These are phyloP conservation scores for Cyclopterus lumpus DNA, from an alignment of 2,797 vertebrate species.

Conservation along the genomic window DNA sequence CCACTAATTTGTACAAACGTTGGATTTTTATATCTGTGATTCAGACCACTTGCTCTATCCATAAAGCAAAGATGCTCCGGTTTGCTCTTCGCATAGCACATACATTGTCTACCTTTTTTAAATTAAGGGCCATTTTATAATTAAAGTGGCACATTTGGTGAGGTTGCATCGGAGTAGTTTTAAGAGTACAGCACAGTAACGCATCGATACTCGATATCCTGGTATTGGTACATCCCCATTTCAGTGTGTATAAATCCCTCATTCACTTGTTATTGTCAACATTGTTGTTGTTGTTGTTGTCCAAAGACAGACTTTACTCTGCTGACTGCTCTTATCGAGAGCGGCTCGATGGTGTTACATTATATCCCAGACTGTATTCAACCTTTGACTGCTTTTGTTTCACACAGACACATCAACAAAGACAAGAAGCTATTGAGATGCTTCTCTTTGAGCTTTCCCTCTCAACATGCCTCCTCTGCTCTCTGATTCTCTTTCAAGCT, in stretches of 20 bases:
- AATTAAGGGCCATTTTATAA: neutral
- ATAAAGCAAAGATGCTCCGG: no score
- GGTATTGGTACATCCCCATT: neutral
- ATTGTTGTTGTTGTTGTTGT: conserved; percentile 9
- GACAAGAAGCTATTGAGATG: conserved; percentile 15
- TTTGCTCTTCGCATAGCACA: no score
- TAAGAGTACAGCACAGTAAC: neutral
- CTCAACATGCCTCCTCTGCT: conserved; percentile 44
- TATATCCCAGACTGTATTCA: conserved; percentile 30
- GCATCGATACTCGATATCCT: neutral
- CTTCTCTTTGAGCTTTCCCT: conserved; percentile 41
- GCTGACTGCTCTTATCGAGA: conserved; percentile 1
- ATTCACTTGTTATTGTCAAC: neutral
- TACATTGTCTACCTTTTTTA: neutral
- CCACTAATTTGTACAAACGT: neutral
- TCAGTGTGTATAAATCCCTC: neutral
- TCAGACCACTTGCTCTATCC: no score
- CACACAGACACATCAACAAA: conserved; percentile 14
- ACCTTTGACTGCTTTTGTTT: conserved; percentile 21
- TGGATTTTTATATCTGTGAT: no score
- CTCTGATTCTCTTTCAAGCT: conserved; percentile 63
- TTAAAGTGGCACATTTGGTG: neutral
- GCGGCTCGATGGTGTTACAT: conserved; percentile 9
- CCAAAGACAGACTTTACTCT: neutral
- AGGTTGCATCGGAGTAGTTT: neutral